Base-by-base conservation (phyloP, 2,113 vertebrate genomes). In the Siniperca chuatsi region DNA sequence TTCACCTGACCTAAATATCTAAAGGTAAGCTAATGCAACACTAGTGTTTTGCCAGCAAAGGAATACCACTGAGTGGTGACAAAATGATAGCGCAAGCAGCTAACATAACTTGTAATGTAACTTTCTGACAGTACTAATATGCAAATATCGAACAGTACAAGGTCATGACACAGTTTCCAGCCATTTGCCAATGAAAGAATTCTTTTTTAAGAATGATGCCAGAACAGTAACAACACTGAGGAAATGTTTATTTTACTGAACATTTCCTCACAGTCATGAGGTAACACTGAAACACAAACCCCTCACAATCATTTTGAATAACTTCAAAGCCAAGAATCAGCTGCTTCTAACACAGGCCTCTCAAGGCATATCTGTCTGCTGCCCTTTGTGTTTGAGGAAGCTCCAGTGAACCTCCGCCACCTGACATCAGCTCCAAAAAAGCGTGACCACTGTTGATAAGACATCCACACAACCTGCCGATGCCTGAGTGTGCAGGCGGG, bases 371-470 rank as follows among this genome's bases (percentile, higher is more conserved):
- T 77, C 54, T n/a, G 42, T 57, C 46, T 75, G 25, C 20, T 70
- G 42, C 44, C n/a, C 46, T 74, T 25, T 71, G 64, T 69, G 64
- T 71, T 76, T 84, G 52, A 62, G 50, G 76, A 84, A 50, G n/a
- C 44, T 83, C 42, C 35, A 73, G 23, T 68, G 81, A 79, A 81
- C 35, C 69, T 69, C 65, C 21, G 33, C 15, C 81, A 80, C 68
- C 89, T 91, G 82, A 90, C 88, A 90, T 87, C 87, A 87, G 73
- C 69, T 84, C 57, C 57, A 85, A 65, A 65, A 64, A 23, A 87
- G 71, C 54, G 25, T 87, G 88, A 89, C 77, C 25, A 13, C 48
- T 12, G 37, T 0, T 16, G 68, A 84, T 77, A 84, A 84, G 69
- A 82, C 25, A 4, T 66, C 72, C 64, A 48, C 69, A 79, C 35